Evolutionary conservation across 1,140 invertebrate species (phyloP), one percentile per base, ranked within the genome.

Genomic region (Daktulosphaira vitifoliae): DNA sequence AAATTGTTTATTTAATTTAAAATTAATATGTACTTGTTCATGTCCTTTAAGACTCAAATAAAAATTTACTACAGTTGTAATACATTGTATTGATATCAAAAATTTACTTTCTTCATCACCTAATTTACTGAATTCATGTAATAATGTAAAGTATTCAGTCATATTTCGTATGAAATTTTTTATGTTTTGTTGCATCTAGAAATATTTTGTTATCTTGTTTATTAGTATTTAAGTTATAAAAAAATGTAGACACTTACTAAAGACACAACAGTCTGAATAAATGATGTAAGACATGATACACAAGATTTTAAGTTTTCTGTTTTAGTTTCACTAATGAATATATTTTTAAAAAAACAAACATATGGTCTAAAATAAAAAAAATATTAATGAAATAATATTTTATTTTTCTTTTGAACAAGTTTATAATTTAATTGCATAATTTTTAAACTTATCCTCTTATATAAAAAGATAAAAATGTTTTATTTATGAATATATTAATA

Each of bases 111-210:
- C 92, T 69, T 93, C 90, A 65, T 94, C 91, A 1, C 92, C 92
- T 87, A 95, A 90, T 74, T 92, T 90, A 69, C 90, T 90, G 74
- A 95, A 96, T 74, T 96, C 92, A 71, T 91, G 87, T 54, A 96
- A 76, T 71, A 96, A 85, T 13, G 85, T 84, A 75, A 96, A 96
- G 73, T 93, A 96, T 73, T 96, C 93, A 3, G 89, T 90, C 44
- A 96, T 77, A 74, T 95, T 88, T 68, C 90, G 86, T 46, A 91
- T 74, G 73, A 91, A 88, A 15, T 87, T 83, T 69, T 90, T 88
- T 6, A 90, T 90, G 33, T 87, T 87, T 73, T 89, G 89, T 71
- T 94, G 90, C 82, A 94, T 85, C 80, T 87, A 70, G 15, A 73
- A 73, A 65, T 71, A 67, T 49, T 50, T 49, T 23, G 13, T 22